Evolutionary conservation across 1,140 invertebrate genomes (phyloP), one percentile per base, ranked within the genome.

Genomic region (Cotesia glomerata): DNA sequence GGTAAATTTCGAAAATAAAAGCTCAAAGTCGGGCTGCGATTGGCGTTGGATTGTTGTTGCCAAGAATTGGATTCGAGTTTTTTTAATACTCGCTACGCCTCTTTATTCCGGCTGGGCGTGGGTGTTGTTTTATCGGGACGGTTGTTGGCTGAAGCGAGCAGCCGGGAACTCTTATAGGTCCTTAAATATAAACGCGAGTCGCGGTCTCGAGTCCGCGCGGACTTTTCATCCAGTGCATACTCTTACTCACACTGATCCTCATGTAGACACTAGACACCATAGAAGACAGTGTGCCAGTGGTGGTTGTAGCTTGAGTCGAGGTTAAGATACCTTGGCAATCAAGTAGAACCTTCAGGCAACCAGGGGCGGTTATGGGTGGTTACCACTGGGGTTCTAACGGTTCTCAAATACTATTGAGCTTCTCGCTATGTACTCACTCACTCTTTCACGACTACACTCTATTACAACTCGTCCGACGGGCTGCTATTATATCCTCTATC

Each of bases 271-370:
- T 26, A 26, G 1, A 26, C 26, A 26, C 26, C 26, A 26, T 26
- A 26, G 26, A 26, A 26, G 26, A 26, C 26, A 26, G 26, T 26
- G 26, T 26, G 26, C 56, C 14, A 26, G 5, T 32, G 9, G 5
- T 56, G 36, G 34, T 54, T 45, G 14, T 4, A 39, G 67, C 52
- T 34, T 52, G 45, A 68, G 51, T 63, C 66, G 84, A 85, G 85
- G 83, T 85, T 85, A 86, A 86, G 85, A 85, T 84, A 83, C 85
- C 83, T 84, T 80, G 82, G 85, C 85, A 86, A 86, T 87, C 86
- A 86, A 87, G 85, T 87, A 86, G 85, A 87, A 86, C 85, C 84
- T 86, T 81, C 79, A 82, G 81, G 80, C 85, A 83, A 84, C 84
- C 80, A 85, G 84, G 83, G 84, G 80, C 81, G 83, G 83, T 85